phyloP scores from a whole-genome alignment of 2,797 vertebrate genomes.

The Myripristis murdjan region DNA sequence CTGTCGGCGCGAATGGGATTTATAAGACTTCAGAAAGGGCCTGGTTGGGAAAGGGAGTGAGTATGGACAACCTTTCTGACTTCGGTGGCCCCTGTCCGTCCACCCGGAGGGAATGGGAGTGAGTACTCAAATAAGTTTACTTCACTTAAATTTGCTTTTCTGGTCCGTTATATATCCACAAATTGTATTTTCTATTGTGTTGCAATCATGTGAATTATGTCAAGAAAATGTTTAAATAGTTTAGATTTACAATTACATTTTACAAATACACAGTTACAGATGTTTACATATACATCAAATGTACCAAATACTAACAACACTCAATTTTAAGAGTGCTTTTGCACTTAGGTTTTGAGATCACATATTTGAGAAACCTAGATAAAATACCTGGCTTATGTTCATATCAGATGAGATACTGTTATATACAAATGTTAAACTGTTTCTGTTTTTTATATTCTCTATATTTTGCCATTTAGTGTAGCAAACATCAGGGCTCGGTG shows the following conservation, averaged over 20 bases:
- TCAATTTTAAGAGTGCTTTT: neutral
- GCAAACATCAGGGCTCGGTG: neutral
- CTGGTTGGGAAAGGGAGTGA: slow-evolving; percentile 87
- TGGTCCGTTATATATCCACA: neutral
- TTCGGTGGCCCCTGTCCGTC: slow-evolving; percentile 86
- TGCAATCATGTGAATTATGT: neutral
- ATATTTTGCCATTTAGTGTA: neutral
- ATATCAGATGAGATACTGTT: neutral
- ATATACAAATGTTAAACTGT: neutral
- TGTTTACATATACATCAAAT: neutral
- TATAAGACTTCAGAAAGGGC: slow-evolving; percentile 75
- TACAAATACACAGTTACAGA: neutral
- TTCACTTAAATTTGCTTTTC: slow-evolving; percentile 10
- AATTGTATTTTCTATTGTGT: slow-evolving; percentile 2
- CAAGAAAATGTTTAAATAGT: neutral
- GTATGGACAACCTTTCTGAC: slow-evolving; percentile 88
- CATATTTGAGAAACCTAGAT: neutral
- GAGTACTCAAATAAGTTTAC: slow-evolving; percentile 67
- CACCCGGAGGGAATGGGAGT: slow-evolving; percentile 87
- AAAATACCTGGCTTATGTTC: neutral
- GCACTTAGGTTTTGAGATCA: neutral
- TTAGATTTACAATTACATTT: neutral
- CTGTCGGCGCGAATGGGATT: slow-evolving; percentile 81
- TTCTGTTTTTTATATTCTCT: neutral
- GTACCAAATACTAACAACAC: neutral